phyloP scores from a whole-genome alignment of 53 echinoderm and acorn worm genomes.

The Echinarachnius parma region DNA sequence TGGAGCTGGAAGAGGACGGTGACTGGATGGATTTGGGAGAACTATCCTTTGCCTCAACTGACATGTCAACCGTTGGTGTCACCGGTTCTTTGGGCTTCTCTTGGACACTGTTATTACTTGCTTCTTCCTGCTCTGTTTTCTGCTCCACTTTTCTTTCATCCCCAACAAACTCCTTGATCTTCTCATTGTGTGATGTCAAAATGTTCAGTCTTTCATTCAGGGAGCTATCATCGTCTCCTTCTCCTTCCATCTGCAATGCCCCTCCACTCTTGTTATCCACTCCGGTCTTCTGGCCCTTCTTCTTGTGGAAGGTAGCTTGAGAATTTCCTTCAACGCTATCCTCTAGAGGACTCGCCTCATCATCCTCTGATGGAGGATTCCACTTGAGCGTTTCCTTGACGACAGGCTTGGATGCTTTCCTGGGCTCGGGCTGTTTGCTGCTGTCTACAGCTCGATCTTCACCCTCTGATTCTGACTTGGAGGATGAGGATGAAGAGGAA shows the following conservation, averaged over 20 bases:
- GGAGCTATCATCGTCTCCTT: constrained; percentile 36
- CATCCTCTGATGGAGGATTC: constrained; percentile 85
- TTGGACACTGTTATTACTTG: too few relatives aligned
- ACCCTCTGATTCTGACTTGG: neutral
- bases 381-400: constrained; percentile 68
- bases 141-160: neutral
- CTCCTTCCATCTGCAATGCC: constrained; percentile 9
- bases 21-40: constrained; percentile 7
- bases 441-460: constrained; percentile 48
- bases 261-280: constrained; percentile 12
- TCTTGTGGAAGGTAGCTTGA: neutral
- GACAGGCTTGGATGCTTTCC: constrained; percentile 13
- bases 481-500: constrained; percentile 3
- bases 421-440: constrained; percentile 16
- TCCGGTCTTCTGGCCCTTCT: constrained; percentile 5
- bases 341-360: constrained; percentile 39
- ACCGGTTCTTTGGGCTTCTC: too few relatives aligned
- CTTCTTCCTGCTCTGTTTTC: too few relatives aligned
- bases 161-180: constrained; percentile 58
- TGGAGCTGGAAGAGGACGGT: constrained; percentile 6
- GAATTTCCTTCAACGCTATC: constrained; percentile 12
- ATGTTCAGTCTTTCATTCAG: constrained; percentile 50
- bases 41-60: neutral
- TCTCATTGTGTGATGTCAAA: constrained; percentile 56
- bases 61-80: neutral